A percentile compares a stretch with the other conserved stretches of the same genome.
These are phyloP conservation scores for Cheilosia pagana DNA, from an alignment of 2,888 invertebrate genomes.

Conservation along the genomic window DNA sequence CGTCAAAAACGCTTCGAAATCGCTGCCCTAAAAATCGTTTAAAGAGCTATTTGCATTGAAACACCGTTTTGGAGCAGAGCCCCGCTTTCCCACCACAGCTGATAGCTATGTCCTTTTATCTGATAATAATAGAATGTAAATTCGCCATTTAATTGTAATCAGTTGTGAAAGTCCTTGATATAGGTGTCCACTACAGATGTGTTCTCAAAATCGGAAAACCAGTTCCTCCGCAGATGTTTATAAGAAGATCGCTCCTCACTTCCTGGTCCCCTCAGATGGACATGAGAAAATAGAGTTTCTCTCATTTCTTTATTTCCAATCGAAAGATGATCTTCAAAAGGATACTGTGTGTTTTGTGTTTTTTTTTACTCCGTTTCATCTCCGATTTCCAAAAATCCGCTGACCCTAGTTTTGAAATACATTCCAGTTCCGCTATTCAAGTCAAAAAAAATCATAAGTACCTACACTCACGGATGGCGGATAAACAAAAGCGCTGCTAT, in stretches of 20 bases:
- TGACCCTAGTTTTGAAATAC: conserved; percentile 55
- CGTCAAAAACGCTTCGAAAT: too few relatives aligned
- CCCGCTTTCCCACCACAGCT: too few relatives aligned
- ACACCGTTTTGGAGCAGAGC: too few relatives aligned
- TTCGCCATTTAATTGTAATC: not conserved
- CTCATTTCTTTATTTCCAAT: conserved; percentile 17
- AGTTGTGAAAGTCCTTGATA: not conserved
- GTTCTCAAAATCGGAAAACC: conserved; percentile 26
- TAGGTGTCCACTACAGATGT: not conserved
- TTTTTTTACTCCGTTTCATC: conserved; percentile 35
- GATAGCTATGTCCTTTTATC: too few relatives aligned
- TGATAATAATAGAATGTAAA: too few relatives aligned
- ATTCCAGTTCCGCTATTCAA: conserved; percentile 43
- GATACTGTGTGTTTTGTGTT: conserved; percentile 27
- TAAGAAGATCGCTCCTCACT: conserved; percentile 27
- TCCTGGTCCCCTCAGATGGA: conserved; percentile 61
- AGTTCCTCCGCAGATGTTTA: conserved; percentile 54
- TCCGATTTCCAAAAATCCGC: conserved; percentile 42
- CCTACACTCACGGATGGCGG: not conserved
- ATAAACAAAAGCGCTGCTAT: conserved; percentile 64
- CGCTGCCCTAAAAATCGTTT: too few relatives aligned
- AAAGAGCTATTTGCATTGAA: too few relatives aligned
- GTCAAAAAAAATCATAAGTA: conserved; percentile 56
- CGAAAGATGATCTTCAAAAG: conserved; percentile 31
- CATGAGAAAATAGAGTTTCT: conserved; percentile 68